Evolutionary conservation across 2,888 invertebrate genomes (phyloP).

Genomic region (Chironomus tentans): DNA sequence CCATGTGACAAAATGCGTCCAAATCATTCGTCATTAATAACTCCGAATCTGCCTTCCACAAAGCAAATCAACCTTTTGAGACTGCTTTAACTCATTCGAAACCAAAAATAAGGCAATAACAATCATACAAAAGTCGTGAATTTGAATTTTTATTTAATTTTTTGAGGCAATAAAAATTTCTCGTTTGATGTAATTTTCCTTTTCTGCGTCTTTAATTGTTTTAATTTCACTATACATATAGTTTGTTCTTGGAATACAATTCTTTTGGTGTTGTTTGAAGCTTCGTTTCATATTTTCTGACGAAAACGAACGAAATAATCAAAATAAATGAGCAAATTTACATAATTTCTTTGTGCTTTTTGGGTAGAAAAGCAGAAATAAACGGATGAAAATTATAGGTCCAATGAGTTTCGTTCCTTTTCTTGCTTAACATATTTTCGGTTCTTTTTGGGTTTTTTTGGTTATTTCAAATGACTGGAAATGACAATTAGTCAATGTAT

Average conservation of each 20-base stretch:
- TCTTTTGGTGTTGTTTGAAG: not conserved
- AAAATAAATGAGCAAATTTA: slow-evolving; percentile 25
- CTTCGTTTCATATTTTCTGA: not conserved
- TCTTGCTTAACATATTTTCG: slow-evolving; percentile 4
- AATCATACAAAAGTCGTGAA: not conserved
- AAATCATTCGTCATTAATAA: too few relatives aligned
- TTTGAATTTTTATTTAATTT: not conserved
- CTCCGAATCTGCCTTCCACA: too few relatives aligned
- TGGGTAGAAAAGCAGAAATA: not conserved
- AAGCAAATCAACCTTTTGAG: not conserved
- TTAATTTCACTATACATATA: not conserved
- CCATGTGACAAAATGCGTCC: too few relatives aligned
- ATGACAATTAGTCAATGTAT: slow-evolving; percentile 17
- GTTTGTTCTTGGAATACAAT: not conserved
- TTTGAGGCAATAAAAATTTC: not conserved
- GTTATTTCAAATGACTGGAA: not conserved
- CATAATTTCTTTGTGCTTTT: slow-evolving; percentile 15
- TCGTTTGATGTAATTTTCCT: not conserved
- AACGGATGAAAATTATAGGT: slow-evolving; percentile 14
- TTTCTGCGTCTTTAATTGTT: slow-evolving; percentile 12
- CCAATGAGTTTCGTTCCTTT: not conserved
- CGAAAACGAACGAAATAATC: slow-evolving; percentile 6
- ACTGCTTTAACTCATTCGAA: not conserved
- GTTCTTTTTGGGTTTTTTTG: not conserved
- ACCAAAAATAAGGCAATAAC: not conserved